Percentiles rank a stretch among this genome's conserved stretches.
phyloP scores from a whole-genome alignment of 2,113 vertebrate species.

The Sus scrofa region T2T-Sscrofa CM000824.6:52121501-52122000 shows the following conservation, averaged over 20 bases:
- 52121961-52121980: neutral
- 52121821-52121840: neutral
- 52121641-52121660: slow-evolving; percentile 9
- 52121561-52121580: neutral
- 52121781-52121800: neutral
- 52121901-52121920: neutral
- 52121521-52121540: neutral
- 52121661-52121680: neutral
- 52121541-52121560: neutral
- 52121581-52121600: neutral
- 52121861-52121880: neutral
- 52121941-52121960: neutral
- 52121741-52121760: neutral
- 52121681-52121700: neutral
- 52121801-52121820: neutral
- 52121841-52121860: neutral
- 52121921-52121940: neutral
- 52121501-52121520: neutral
- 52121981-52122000: neutral
- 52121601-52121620: neutral
- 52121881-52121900: neutral
- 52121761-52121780: neutral
- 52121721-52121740: neutral
- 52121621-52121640: neutral
- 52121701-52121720: neutral